Conservation (phyloP, 2,888 invertebrate genomes). For the Petrolisthes cinctipes region DNA sequence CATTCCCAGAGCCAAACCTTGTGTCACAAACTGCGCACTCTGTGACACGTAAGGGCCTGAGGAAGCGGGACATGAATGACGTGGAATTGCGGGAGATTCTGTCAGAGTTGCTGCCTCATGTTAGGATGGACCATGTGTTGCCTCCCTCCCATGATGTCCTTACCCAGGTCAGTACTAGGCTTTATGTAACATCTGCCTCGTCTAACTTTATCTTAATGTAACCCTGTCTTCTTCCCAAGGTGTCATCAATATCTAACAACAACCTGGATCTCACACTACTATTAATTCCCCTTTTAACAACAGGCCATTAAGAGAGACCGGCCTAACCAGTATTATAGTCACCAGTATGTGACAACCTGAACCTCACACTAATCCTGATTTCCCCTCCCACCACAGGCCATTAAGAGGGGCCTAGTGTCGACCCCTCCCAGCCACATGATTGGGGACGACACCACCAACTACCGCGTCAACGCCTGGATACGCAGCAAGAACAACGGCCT, state of each 20-base stretch:
- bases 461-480: slow-evolving; percentile 65
- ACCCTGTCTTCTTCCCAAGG: not conserved
- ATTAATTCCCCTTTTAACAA: not conserved
- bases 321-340: too few relatives aligned
- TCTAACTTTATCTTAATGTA: not conserved
- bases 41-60: slow-evolving; percentile 84
- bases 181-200: not conserved
- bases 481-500: slow-evolving; percentile 69
- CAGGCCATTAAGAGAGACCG: too few relatives aligned
- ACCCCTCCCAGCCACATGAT: slow-evolving; percentile 89
- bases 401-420: slow-evolving; percentile 82
- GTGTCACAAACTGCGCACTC: slow-evolving; percentile 94
- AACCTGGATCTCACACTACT: not conserved
- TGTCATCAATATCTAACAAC: not conserved
- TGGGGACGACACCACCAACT: slow-evolving; percentile 75
- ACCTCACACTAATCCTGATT: not conserved
- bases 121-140: slow-evolving; percentile 90
- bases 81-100: slow-evolving; percentile 87
- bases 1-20: slow-evolving; percentile 84
- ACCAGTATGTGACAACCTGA: too few relatives aligned
- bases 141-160: slow-evolving; percentile 86
- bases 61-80: slow-evolving; percentile 79
- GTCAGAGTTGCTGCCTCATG: slow-evolving; percentile 84
- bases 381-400: slow-evolving; percentile 69
- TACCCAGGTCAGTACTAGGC: slow-evolving; percentile 46